Evolutionary conservation across 2,888 invertebrate species (phyloP), one percentile per base, ranked within the genome.

Genomic region (Drosophila ustulata): DNA sequence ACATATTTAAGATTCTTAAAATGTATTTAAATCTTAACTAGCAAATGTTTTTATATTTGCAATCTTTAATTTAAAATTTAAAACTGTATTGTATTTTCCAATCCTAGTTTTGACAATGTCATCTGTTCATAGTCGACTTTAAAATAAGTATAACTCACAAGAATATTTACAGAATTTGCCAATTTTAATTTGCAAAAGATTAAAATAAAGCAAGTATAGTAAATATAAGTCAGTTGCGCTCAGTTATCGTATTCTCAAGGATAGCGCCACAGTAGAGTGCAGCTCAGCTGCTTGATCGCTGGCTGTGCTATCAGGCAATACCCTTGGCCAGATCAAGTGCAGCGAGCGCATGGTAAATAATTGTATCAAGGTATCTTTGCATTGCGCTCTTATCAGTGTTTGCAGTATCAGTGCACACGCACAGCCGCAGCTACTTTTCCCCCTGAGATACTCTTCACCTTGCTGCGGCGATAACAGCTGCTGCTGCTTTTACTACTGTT

Each of bases 361-460:
- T 53, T 47, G 66, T 30, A 70, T 52, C 62, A 75, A 61, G 51
- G 76, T 71, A 71, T 43, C 53, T 57, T 39, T 43, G 49, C 56
- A 3, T 34, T 26, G 28, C 6, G 9, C n/a, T 39, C 41, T 56
- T 72, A 72, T 72, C 72, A 76, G 77, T 23, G 43, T 6, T n/a
- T 0, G 11, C 45, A 37, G 30, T n/a, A 37, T 37, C 37, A 37
- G n/a, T n/a, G 49, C 52, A 63, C 55, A 53, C 46, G 67, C 47
- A 51, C 47, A 57, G 28, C 34, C 26, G 32, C 11, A 73, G 73
- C 53, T 75, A 73, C 71, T 75, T 63, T 70, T 25, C 76, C 50
- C 50, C 45, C 5, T n/a, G 18, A 76, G 77, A 78, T 75, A 73
- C 74, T 59, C 62, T 73, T 75, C 62, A 75, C 79, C 75, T 75